phyloP scores from a whole-genome alignment of 2,888 invertebrate genomes.

The Callosobruchus maculatus region DNA sequence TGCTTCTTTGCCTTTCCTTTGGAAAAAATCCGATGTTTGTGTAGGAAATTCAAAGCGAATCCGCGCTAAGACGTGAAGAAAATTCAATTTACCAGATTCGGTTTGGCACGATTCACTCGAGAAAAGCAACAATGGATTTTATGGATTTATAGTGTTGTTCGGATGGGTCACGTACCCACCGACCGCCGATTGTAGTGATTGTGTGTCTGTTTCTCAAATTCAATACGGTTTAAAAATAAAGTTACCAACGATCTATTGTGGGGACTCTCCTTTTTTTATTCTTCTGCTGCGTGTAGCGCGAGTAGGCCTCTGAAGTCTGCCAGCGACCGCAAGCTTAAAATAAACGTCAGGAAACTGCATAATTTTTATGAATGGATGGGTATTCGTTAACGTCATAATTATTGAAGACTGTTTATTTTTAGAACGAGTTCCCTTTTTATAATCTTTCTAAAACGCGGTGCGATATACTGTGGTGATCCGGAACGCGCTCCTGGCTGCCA shows the following conservation, averaged over 20 bases:
- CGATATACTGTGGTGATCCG: no score
- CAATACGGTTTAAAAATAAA: neutral
- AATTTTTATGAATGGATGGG: neutral
- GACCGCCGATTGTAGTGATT: neutral
- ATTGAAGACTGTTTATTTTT: neutral
- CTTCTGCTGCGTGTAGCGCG: neutral
- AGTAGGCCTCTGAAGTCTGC: neutral
- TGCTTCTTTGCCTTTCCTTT: neutral
- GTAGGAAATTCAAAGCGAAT: neutral
- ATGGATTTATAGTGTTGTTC: neutral
- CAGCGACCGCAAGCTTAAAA: neutral
- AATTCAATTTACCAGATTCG: slow-evolving; percentile 1
- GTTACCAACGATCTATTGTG: neutral
- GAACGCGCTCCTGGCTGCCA: no score
- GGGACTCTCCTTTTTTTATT: neutral
- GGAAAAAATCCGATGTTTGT: neutral
- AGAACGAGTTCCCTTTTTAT: neutral
- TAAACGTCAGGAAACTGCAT: neutral
- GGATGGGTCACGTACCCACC: neutral
- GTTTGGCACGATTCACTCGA: neutral
- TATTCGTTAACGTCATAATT: neutral
- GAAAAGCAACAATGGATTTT: neutral
- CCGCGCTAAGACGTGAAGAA: neutral
- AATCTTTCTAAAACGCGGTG: neutral
- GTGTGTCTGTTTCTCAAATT: neutral